These are phyloP conservation scores for Coleophora flavipennella DNA, from an alignment of 2,888 invertebrate genomes.

Conservation along the genomic window DNA sequence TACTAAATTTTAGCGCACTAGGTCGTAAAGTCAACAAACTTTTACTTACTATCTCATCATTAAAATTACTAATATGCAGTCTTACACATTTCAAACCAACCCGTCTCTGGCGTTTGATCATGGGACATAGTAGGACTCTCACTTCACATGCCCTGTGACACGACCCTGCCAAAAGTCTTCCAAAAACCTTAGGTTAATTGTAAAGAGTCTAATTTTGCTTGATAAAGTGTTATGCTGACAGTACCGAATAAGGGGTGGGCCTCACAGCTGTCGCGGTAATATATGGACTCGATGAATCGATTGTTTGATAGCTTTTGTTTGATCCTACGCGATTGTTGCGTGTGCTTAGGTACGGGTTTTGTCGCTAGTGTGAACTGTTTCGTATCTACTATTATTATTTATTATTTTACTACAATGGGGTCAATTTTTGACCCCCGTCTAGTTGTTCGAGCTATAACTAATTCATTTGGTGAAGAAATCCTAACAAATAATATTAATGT, in stretches of 20 bases:
- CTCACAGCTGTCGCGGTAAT: conserved; percentile 59
- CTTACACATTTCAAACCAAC: no score
- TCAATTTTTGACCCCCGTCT: conserved; percentile 11
- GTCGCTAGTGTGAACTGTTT: conserved; percentile 23
- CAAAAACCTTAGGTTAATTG: conserved; percentile 1
- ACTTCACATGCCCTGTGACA: conserved; percentile 48
- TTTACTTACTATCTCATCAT: no score
- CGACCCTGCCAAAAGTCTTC: conserved; percentile 37
- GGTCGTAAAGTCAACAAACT: no score
- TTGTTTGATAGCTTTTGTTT: conserved; percentile 57
- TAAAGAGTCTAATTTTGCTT: neutral
- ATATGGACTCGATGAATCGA: conserved; percentile 49
- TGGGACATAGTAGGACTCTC: no score
- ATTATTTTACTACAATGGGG: conserved; percentile 9
- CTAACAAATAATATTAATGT: no score
- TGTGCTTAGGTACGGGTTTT: conserved; percentile 19
- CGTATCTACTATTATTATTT: conserved; percentile 29
- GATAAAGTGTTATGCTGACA: no score
- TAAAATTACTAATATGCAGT: no score
- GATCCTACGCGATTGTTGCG: conserved; percentile 46
- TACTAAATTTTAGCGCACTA: no score
- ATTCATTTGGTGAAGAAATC: no score
- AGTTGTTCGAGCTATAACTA: neutral
- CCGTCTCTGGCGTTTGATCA: no score
- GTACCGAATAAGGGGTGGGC: conserved; percentile 3